These are phyloP conservation scores for Trachythela sp. DNA, from an alignment of 64 coral and sea anemone genomes.

Conservation along the genomic window DNA sequence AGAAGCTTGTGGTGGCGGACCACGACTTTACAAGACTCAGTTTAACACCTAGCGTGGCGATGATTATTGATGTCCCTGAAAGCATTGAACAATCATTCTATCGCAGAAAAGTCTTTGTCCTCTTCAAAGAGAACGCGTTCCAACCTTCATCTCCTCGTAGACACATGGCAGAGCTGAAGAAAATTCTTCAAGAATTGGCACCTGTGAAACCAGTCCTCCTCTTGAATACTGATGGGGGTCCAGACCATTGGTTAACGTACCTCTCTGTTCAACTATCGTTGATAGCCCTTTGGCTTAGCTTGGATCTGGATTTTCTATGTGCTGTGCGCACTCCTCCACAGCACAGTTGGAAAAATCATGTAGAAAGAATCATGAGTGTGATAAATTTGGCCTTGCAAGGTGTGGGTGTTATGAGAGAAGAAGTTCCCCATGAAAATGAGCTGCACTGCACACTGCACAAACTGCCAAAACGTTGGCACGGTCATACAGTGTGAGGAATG, in stretches of 20 bases:
- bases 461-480: conserved; percentile 45
- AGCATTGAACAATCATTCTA: conserved; percentile 36
- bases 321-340: conserved; percentile 32
- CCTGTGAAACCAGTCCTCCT: conserved; percentile 42
- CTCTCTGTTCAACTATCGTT: conserved; percentile 39
- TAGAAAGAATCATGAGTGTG: conserved; percentile 51
- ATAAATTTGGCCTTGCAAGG: conserved; percentile 42
- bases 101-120: conserved; percentile 6
- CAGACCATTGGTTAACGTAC: too few relatives aligned
- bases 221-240: conserved; percentile 39
- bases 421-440: background rate
- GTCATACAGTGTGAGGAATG: conserved; percentile 50
- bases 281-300: conserved; percentile 14
- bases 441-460: conserved; percentile 37
- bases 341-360: conserved; percentile 41
- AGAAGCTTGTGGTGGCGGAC: conserved; percentile 8
- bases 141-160: conserved; percentile 20
- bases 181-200: conserved; percentile 12
- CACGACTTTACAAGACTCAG: conserved; percentile 15
- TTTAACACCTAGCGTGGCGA: conserved; percentile 28
- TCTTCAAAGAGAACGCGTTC: conserved; percentile 45
- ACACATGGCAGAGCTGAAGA: conserved; percentile 48
- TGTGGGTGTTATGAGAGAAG: conserved; percentile 10
- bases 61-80: conserved; percentile 44
- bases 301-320: conserved; percentile 47